phyloP scores from a whole-genome alignment of 2,888 invertebrate species.

The Frankliniella intonsa region DNA sequence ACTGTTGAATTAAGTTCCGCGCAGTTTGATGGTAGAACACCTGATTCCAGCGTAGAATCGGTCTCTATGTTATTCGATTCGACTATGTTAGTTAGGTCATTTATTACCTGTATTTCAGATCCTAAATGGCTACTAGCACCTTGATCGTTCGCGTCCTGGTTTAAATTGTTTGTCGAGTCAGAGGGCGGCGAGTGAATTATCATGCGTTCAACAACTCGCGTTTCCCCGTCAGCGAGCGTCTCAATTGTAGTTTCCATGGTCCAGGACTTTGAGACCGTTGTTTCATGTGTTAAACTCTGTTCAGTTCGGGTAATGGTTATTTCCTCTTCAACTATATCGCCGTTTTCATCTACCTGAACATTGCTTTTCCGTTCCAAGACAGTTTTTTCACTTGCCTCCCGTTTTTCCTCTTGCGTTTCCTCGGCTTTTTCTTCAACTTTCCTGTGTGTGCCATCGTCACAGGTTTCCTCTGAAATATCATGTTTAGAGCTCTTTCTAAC shows the following conservation, averaged over 20 bases:
- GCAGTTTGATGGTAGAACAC: too few species aligned
- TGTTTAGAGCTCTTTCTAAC: slow-evolving; percentile 18
- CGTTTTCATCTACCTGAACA: not conserved
- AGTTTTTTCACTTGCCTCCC: not conserved
- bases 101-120: too few species aligned
- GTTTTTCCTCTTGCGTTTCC: not conserved
- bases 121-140: too few species aligned
- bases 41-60: too few species aligned
- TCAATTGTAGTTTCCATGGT: not conserved
- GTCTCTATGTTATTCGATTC: too few species aligned
- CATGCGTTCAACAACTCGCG: not conserved
- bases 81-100: too few species aligned
- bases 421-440: slow-evolving; percentile 6
- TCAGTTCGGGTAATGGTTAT: not conserved
- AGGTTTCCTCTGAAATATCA: not conserved
- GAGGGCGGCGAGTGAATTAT: not conserved
- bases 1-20: too few species aligned
- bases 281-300: not conserved
- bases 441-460: slow-evolving; percentile 12
- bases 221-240: not conserved
- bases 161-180: too few species aligned
- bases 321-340: not conserved
- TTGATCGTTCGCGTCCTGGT: not conserved
- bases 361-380: not conserved
- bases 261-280: slow-evolving; percentile 1